These are phyloP conservation scores for Gryllus bimaculatus DNA, from an alignment of 1,140 invertebrate species.

Conservation along the genomic window DNA sequence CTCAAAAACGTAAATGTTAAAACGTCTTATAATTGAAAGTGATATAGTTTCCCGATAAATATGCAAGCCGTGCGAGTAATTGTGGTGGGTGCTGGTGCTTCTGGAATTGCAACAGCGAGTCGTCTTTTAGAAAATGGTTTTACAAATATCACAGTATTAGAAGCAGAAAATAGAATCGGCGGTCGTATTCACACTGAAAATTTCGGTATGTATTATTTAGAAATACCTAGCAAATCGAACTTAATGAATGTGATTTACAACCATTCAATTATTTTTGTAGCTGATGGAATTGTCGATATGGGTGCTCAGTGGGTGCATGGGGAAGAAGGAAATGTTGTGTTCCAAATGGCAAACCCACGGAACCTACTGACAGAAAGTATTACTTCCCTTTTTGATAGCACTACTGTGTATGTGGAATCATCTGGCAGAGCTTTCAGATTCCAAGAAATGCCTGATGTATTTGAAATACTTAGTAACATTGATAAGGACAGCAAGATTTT, in stretches of 20 bases:
- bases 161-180: conserved; percentile 61
- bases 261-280: conserved; percentile 17
- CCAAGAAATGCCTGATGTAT: conserved; percentile 30
- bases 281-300: conserved; percentile 32
- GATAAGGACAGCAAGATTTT: conserved; percentile 26
- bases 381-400: neutral
- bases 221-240: neutral
- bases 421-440: conserved; percentile 31
- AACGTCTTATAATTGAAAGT: too few relatives aligned
- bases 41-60: too few relatives aligned
- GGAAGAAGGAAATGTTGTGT: conserved; percentile 30
- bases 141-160: conserved; percentile 45
- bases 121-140: conserved; percentile 39
- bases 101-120: conserved; percentile 47
- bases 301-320: conserved; percentile 45
- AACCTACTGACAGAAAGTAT: conserved; percentile 10
- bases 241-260: neutral
- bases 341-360: conserved; percentile 25
- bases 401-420: conserved; percentile 32
- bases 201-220: conserved; percentile 35
- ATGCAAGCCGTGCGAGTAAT: conserved; percentile 28
- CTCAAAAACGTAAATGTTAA: too few relatives aligned
- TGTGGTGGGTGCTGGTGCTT: conserved; percentile 49
- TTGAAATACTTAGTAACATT: conserved; percentile 28
- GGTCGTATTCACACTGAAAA: conserved; percentile 52